phyloP scores from a whole-genome alignment of 2,888 invertebrate species.

The Choreutis nemorana region DNA sequence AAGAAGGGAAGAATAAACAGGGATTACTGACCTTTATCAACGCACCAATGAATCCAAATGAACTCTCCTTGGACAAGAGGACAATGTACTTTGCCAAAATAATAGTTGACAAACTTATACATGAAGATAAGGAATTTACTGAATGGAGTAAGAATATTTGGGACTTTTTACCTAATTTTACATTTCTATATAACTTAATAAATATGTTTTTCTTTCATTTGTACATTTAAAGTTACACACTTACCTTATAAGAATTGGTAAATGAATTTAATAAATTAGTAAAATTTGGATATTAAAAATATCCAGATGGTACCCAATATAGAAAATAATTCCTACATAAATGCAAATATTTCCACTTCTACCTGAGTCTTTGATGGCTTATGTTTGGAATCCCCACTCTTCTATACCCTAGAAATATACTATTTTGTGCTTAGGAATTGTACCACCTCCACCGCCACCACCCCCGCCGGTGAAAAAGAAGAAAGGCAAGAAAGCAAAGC shows the following conservation, averaged over 20 bases:
- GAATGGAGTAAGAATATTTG: constrained; percentile 72
- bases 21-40: constrained; percentile 28
- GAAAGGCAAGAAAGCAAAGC: constrained; percentile 26
- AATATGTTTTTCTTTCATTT: too few species aligned
- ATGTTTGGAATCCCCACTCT: too few species aligned
- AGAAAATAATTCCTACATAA: too few species aligned
- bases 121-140: constrained; percentile 77
- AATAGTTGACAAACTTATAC: constrained; percentile 71
- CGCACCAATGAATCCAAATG: constrained; percentile 29
- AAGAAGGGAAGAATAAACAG: constrained; percentile 59
- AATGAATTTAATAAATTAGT: too few species aligned
- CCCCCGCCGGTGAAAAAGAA: constrained; percentile 31
- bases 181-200: not conserved
- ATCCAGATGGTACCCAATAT: too few species aligned
- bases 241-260: too few species aligned
- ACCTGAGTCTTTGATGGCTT: too few species aligned
- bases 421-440: constrained; percentile 25
- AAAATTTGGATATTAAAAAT: too few species aligned
- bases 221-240: too few species aligned
- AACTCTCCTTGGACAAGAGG: constrained; percentile 56
- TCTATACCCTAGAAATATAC: too few species aligned
- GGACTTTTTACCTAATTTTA: constrained; percentile 1
- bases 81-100: constrained; percentile 74
- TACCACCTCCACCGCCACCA: constrained; percentile 46
- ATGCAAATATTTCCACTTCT: too few species aligned